Percentiles rank a stretch among this genome's conserved stretches.
Evolutionary conservation across 2,113 vertebrate genomes (phyloP).

Genomic region (Scytalopus superciliaris): DNA sequence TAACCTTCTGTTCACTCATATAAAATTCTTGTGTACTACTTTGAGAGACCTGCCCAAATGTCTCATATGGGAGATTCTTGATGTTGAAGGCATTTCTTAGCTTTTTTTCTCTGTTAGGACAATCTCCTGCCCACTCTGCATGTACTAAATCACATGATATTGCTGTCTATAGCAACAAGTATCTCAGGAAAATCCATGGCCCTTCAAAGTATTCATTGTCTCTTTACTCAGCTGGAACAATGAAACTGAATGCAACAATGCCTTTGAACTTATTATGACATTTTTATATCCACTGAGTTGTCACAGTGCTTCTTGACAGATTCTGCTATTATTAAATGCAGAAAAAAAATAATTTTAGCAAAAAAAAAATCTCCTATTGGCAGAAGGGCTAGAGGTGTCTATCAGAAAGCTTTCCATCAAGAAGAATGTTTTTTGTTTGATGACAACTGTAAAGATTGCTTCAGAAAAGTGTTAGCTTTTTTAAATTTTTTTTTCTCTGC

Average conservation of each 20-base stretch:
- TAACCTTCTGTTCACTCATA: not conserved
- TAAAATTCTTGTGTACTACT: not conserved
- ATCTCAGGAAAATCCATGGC: not conserved
- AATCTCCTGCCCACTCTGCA: not conserved
- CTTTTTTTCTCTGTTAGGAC: not conserved
- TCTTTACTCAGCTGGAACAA: not conserved
- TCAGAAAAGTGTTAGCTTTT: not conserved
- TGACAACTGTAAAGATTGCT: not conserved
- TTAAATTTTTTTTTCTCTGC: not conserved
- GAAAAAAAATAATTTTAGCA: not conserved
- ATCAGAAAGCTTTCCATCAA: not conserved
- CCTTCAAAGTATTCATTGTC: not conserved
- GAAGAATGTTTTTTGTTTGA: not conserved
- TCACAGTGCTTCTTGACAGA: not conserved
- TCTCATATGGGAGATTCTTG: not conserved
- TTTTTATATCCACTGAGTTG: not conserved
- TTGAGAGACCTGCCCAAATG: not conserved
- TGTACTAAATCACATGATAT: not conserved
- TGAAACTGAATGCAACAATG: not conserved
- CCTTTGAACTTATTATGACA: not conserved
- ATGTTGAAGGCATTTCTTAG: not conserved
- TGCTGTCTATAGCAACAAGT: not conserved
- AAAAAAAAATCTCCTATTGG: not conserved
- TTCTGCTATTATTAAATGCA: not conserved
- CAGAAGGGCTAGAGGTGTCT: not conserved